Evolutionary conservation across 2,113 vertebrate species (phyloP), one percentile per base, ranked within the genome.

Genomic region (Gymnocephalus cernua): DNA sequence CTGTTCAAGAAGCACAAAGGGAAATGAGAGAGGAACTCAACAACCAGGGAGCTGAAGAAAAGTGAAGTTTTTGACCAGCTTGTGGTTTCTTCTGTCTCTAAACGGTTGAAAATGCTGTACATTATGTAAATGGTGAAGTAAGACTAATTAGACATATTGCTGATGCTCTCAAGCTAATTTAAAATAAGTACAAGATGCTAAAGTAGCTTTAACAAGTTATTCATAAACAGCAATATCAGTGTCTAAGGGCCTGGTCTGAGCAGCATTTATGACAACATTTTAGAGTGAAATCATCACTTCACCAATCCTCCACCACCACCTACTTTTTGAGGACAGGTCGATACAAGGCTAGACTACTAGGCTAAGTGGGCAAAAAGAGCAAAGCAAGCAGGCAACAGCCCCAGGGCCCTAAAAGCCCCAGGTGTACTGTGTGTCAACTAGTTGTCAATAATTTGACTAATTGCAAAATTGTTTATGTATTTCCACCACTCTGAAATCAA

Each of bases 1-100:
- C 90, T 99, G 53, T 98, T 97, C 74, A 93, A 85, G 87, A 98
- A 93, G 83, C 94, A 99, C 91, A 95, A 95, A 87, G 58, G 73
- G 76, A 94, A 92, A 76, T 95, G 89, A 95, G 63, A 38, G 87
- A 87, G 12, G 35, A 75, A 16, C 9, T 16, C 32, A 15, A 0
- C 29, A 21, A 47, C 35, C 6, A 67, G 41, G 68, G 25, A 12
- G 45, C 1, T 47, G n/a, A 45, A 32, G 53, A 73, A 2, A 53
- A 25, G 25, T 65, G 61, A 41, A 57, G 45, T 0, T 2, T 65
- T 68, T 32, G 29, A 21, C 13, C 4, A 51, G 56, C 4, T 11
- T 29, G 8, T 38, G 9, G 8, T 57, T 67, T 44, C 29, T 3
- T 74, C 15, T 44, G 32, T 56, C 29, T 62, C 11, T 57, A 41